Evolutionary conservation across 1,140 invertebrate genomes (phyloP), one percentile per base, ranked within the genome.

Genomic region (Mya arenaria): DNA sequence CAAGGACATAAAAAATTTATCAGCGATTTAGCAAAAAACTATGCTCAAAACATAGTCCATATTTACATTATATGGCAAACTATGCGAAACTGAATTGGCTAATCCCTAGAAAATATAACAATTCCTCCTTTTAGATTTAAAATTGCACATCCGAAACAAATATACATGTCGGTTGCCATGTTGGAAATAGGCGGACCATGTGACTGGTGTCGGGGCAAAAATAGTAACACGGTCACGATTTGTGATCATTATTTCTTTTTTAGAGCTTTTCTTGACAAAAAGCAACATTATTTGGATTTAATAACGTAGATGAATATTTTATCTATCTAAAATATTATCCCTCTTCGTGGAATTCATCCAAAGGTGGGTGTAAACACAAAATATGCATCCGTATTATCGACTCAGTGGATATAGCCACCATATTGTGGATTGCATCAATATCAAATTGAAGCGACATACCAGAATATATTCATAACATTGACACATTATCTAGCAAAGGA

Each of bases 111-210:
- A 63, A 28, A 34, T 15, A 66, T 55, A 17, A 36, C 30, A 17
- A 19, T 23, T 8, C 25, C n/a, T 44, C 48, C 48, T 44, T 52
- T 10, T 19, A 77, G 32, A 15, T 30, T 19, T 32, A 58, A 56
- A 55, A 73, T 56, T 17, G 19, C 52, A 25, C 23, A 25, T 19
- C 28, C 25, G 2, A n/a, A 74, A 60, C 41, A 60, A 48, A 75
- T 82, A 62, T 79, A 84, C 81, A 87, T 85, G 74, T 74, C 71
- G 86, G 86, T 87, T 87, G 86, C 86, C 86, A 87, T 87, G 86
- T 87, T 87, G 86, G 86, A 87, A 85, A 85, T 85, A 74, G 65
- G 84, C 82, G 86, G 84, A 83, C 86, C 86, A 87, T 87, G 86
- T 87, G 86, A 87, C 86, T 87, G 69, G 77, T 69, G 58, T 80